Conservation (phyloP, 2,888 invertebrate species). For the Periphyllus acericola region DNA sequence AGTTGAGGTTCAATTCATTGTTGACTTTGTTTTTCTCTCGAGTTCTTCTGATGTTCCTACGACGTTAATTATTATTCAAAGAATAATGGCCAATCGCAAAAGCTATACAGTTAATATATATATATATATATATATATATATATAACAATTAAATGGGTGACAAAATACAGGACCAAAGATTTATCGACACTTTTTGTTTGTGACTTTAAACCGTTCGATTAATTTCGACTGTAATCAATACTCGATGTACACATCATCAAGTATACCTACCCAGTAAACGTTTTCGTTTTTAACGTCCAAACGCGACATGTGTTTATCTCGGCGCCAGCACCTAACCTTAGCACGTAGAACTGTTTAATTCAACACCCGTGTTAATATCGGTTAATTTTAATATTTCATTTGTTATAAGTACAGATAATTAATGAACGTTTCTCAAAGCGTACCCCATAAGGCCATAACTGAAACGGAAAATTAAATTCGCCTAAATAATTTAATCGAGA, state of each 20-base stretch:
- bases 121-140: too few relatives aligned
- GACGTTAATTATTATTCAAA: too few relatives aligned
- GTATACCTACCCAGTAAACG: neutral
- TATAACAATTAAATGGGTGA: too few relatives aligned
- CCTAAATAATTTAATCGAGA: neutral
- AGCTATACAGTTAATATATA: neutral
- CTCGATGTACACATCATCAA: neutral
- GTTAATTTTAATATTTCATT: conserved; percentile 15
- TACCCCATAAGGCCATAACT: neutral
- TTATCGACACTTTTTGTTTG: conserved; percentile 21
- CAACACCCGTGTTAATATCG: neutral
- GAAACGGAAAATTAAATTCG: conserved; percentile 11
- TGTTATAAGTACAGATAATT: neutral
- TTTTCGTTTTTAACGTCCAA: neutral
- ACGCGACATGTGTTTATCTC: neutral
- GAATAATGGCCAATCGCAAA: too few relatives aligned
- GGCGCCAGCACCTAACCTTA: neutral
- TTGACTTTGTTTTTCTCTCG: neutral
- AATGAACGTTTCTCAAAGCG: neutral
- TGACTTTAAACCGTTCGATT: conserved; percentile 3
- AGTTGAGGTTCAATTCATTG: neutral
- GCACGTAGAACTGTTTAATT: neutral
- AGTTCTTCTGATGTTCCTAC: neutral
- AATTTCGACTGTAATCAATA: neutral
- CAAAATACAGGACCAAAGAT: neutral